Conservation (phyloP, 2,797 vertebrate species). For the Antennarius maculatus region DNA sequence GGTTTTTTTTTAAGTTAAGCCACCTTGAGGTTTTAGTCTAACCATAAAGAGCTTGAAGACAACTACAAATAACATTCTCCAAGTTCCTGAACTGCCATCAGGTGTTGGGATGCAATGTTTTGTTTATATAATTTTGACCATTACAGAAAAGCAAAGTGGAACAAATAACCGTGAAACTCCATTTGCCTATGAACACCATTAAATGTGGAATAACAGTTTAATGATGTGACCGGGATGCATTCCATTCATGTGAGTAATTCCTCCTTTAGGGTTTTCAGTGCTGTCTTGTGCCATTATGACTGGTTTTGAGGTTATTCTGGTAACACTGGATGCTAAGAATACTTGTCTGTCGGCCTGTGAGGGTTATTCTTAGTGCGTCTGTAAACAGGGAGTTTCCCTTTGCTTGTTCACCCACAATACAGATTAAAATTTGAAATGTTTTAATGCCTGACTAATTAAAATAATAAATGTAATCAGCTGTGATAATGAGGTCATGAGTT, state of each 20-base stretch:
- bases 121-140: neutral
- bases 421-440: neutral
- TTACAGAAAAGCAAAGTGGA: neutral
- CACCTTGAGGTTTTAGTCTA: too few species aligned
- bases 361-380: conserved; percentile 31
- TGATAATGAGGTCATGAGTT: too few species aligned
- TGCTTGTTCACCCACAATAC: neutral
- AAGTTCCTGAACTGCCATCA: neutral
- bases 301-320: conserved; percentile 28
- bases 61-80: too few species aligned
- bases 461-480: neutral
- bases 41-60: too few species aligned
- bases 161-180: neutral
- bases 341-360: conserved; percentile 12
- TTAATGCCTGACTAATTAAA: neutral
- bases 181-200: neutral
- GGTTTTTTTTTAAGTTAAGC: neutral
- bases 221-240: neutral
- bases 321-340: conserved; percentile 24
- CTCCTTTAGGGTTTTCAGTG: conserved; percentile 15
- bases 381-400: conserved; percentile 40
- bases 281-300: conserved; percentile 33
- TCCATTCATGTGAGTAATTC: conserved; percentile 40
- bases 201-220: neutral
- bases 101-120: neutral